These are phyloP conservation scores for Phenganax subtilis DNA, from an alignment of 92 coral and sea anemone species.

Conservation along the genomic window DNA sequence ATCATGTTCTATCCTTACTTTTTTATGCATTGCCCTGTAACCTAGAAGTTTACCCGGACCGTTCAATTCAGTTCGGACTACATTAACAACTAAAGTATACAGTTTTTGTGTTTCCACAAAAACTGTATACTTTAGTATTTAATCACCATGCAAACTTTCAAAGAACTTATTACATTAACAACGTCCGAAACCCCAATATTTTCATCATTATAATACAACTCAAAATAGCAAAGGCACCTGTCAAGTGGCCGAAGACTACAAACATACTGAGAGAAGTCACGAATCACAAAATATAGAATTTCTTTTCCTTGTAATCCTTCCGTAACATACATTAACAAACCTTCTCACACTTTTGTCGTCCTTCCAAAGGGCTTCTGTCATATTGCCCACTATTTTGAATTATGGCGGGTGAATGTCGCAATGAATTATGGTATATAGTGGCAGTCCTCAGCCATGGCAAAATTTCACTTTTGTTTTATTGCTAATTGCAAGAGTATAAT, in stretches of 20 bases:
- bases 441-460: background rate
- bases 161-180: conserved; percentile 14
- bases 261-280: conserved; percentile 48
- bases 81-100: too few species aligned
- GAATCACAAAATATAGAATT: conserved; percentile 44
- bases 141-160: too few species aligned
- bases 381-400: conserved; percentile 44
- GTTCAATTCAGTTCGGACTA: conserved; percentile 43
- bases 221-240: conserved; percentile 48
- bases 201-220: conserved; percentile 44
- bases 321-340: conserved; percentile 44
- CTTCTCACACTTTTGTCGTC: conserved; percentile 46
- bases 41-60: conserved; percentile 55
- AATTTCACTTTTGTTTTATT: background rate
- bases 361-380: conserved; percentile 41
- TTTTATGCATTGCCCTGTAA: conserved; percentile 51
- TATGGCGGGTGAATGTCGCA: background rate
- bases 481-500: background rate
- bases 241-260: conserved; percentile 50
- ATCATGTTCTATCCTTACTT: conserved; percentile 40
- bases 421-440: too few species aligned
- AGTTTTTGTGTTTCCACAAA: too few species aligned
- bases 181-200: conserved; percentile 47
- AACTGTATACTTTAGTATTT: too few species aligned
- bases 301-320: conserved; percentile 47